Conservation (phyloP, 2,113 vertebrate genomes). For the Paramisgurnus dabryanus region DNA sequence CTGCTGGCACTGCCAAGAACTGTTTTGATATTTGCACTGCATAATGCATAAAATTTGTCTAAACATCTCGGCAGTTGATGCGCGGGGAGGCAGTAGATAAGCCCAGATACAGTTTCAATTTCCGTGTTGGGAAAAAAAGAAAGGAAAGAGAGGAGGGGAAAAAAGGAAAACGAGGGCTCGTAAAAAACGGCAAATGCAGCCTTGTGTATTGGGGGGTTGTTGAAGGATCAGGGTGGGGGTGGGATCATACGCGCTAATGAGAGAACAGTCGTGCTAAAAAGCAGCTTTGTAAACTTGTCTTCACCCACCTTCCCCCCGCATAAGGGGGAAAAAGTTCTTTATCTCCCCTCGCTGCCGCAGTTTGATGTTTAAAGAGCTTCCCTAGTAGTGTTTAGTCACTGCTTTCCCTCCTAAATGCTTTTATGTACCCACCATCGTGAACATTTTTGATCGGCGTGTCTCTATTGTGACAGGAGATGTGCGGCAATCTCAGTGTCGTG, state of each 20-base stretch:
- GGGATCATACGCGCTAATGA: conserved; percentile 69
- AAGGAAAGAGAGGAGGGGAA: conserved; percentile 59
- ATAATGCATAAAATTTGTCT: conserved; percentile 89
- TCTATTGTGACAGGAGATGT: conserved; percentile 78
- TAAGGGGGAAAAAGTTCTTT: conserved; percentile 65
- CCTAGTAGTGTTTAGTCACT: conserved; percentile 68
- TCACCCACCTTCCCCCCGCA: conserved; percentile 49
- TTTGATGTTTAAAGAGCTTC: conserved; percentile 73
- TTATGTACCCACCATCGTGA: conserved; percentile 71
- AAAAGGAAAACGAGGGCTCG: conserved; percentile 72
- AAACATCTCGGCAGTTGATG: conserved; percentile 86
- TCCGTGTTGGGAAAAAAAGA: conserved; percentile 75
- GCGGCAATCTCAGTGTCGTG: conserved; percentile 79
- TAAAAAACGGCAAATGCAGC: conserved; percentile 79
- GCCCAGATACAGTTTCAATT: conserved; percentile 85
- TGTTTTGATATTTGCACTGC: conserved; percentile 88
- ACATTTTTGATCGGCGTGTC: conserved; percentile 76
- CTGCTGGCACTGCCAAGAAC: conserved; percentile 85
- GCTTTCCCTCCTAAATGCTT: conserved; percentile 76
- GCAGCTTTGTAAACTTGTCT: conserved; percentile 67
- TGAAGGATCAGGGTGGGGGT: conserved; percentile 57
- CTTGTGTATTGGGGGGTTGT: conserved; percentile 53
- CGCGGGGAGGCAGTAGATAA: conserved; percentile 82
- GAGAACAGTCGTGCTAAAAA: conserved; percentile 70
- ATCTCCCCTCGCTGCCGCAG: conserved; percentile 54